Base-by-base conservation (phyloP, 37 sponge, comb jelly and placozoan genomes). In the Cladorhizidae sp. region DNA sequence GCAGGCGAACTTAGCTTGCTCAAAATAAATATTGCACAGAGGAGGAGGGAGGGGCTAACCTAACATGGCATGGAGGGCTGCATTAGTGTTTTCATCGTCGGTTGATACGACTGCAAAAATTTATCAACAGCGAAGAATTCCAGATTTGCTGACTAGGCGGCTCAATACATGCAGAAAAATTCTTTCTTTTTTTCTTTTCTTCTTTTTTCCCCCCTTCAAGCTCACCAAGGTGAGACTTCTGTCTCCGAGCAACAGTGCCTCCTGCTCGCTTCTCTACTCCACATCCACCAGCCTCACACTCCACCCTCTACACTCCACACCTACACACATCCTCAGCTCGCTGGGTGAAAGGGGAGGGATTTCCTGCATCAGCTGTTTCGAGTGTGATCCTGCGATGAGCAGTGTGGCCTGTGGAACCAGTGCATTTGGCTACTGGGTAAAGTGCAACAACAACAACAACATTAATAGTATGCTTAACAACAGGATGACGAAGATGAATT, bases 351-450 rank as follows among this genome's bases (percentile, higher is more conserved):
- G 37, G 1, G 68, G 23, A 15, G 63, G 72, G 18, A 26, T 63
- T 67, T 59, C 78, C 1, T 71, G 63, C 57, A 55, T 89, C 55
- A 84, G 33, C 78, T 84, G 85, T 28, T 89, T 71, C 72, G 80
- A 78, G 22, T 42, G 32, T 36, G 68, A 61, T 29, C 18, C 57
- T 21, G 33, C 6, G 25, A 61, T 61, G 25, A 61, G 33, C 14
- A 40, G 22, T 14, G 72, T 84, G 22, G 89, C 85, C 15, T 89
- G 89, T 73, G 89, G 79, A 12, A 83, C 72, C 21, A 77, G 67
- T 64, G 74, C 76, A 43, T 85, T 58, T 43, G 85, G 85, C 32
- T 89, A 77, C 42, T 28, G 25, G 62, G 62, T 61, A 26, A 6
- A 22, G 20, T 20, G 12, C 12, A 12, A 25, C 31, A 25, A 12